Evolutionary conservation across 1,140 invertebrate genomes (phyloP), one percentile per base, ranked within the genome.

Genomic region (Eupristina koningsbergeri): DNA sequence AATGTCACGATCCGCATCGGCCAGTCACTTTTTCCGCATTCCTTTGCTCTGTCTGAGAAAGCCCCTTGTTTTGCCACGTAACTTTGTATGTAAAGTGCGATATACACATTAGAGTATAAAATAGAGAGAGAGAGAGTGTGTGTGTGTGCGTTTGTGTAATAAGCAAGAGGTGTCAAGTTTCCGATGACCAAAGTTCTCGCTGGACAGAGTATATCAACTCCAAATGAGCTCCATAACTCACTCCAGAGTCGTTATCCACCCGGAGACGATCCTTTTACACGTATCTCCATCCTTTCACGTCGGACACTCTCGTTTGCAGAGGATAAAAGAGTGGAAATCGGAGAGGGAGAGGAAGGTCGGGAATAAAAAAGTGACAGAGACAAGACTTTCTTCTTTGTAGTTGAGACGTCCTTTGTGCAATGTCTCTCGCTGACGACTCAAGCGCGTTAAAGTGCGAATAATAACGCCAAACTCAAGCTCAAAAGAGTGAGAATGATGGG

Each of bases 11-110:
- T 75, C 47, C 67, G 53, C 63, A 41, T 71, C 36, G 39, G 22
- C 45, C 61, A 31, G 36, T 83, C 74, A n/a, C n/a, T n/a, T n/a
- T 45, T 84, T 84, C 78, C 83, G 83, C 83, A 84, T 84, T 84
- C 78, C 73, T 29, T 39, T 50, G 53, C n/a, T 74, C 77, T 45
- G 77, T 64, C 58, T 53, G 47, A 34, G 58, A 61, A 78, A 29
- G 63, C 34, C 34, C 29, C 39, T 45, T 64, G 36, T 63, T 36
- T 47, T 34, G 13, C 26, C 77, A 39, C 63, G 63, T 50, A 71
- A 71, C 22, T 71, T 22, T 19, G 36, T n/a, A 50, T 45, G 31
- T 19, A 53, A n/a, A n/a, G n/a, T n/a, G n/a, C n/a, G n/a, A n/a
- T n/a, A n/a, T n/a, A n/a, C n/a, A n/a, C n/a, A n/a, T n/a, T n/a